Base-by-base conservation (phyloP, 2,113 vertebrate genomes). In the Catagonus wagneri region DNA sequence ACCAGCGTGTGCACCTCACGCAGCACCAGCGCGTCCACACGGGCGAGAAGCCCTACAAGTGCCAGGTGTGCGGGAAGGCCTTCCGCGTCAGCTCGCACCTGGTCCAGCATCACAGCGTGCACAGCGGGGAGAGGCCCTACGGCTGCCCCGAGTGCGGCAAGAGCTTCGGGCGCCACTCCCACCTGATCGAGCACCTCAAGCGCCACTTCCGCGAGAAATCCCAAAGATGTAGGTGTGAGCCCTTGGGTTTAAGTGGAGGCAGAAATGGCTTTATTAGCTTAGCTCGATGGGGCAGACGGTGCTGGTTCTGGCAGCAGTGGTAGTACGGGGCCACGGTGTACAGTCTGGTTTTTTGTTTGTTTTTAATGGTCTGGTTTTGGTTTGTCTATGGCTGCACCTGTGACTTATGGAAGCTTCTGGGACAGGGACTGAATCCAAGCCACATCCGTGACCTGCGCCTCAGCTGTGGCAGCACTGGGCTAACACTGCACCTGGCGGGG, bases 201-300 rank as follows among this genome's bases (percentile, higher is more conserved):
- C 97, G 98, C 68, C 98, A 98, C 94, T 97, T 97, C 90, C 90
- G 97, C 89, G 98, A 98, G 92, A 98, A 98, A 69, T 96, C 98
- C 44, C 97, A 96, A 83, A 96, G 95, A 86, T 98, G 98, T 96
- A 97, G 7, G 97, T 94, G 72, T 90, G 61, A 56, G 63, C 32
- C 11, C 56, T 89, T 86, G 52, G 80, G 83, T 23, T 83, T 74
- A 0, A 1, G 78, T 86, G 71, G 68, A 63, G 58, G 58, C 32
- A 44, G 25, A 76, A n/a, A n/a, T 25, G 22, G 39, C 63, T 50
- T 85, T 52, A 27, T 58, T 61, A 12, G 71, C 58, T 79, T 60
- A 84, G 85, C 54, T 34, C 29, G 2, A 0, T 39, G 25, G 36
- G 36, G 65, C 25, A 39, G 78, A 36, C 22, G 34, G 22, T n/a